Base-by-base conservation (phyloP, 2,113 vertebrate species). In the Brachyhypopomus occidentalis region DNA sequence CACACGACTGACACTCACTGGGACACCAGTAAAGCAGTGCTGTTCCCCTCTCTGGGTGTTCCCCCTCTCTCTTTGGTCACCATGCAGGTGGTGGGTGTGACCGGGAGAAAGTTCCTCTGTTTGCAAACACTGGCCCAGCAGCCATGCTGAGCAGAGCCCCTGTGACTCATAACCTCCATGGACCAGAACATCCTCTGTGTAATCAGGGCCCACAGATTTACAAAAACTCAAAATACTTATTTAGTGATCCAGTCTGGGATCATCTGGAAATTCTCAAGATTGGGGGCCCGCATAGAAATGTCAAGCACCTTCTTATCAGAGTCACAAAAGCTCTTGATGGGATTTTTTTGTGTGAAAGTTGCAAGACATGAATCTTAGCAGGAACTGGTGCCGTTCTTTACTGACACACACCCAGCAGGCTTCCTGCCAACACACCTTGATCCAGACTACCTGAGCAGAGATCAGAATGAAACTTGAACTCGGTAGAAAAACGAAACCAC, bases 291-390 rank as follows among this genome's bases (percentile, higher is more conserved):
- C 81, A 38, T 67, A 71, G 71, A 72, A 67, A 79, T 58, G 75
- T 25, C 78, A 76, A 66, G 41, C 66, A 77, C 75, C 27, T 73
- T 9, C 83, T 84, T 83, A 88, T 86, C 87, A 83, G 27, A n/a
- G 66, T 48, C 62, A 79, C 30, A 60, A 6, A 76, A 14, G 56
- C 62, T 41, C 72, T 56, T 72, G 70, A 75, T 38, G 71, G 41
- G 73, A 63, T 8, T 20, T 17, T 76, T 52, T 5, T 66, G 75
- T 14, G 59, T 76, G 25, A 69, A 38, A 38, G 67, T 76, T 64
- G 67, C 58, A 19, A 34, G 41, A 36, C 27, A 34, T 41, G 36
- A 75, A 66, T 63, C 36, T 59, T 7, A 76, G 56, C 55, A 70
- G 14, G 58, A 75, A 58, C 19, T 5, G 34, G 62, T 41, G 41